Base-by-base conservation (phyloP, 2,888 invertebrate genomes). In the Lumbricus terrestris region DNA sequence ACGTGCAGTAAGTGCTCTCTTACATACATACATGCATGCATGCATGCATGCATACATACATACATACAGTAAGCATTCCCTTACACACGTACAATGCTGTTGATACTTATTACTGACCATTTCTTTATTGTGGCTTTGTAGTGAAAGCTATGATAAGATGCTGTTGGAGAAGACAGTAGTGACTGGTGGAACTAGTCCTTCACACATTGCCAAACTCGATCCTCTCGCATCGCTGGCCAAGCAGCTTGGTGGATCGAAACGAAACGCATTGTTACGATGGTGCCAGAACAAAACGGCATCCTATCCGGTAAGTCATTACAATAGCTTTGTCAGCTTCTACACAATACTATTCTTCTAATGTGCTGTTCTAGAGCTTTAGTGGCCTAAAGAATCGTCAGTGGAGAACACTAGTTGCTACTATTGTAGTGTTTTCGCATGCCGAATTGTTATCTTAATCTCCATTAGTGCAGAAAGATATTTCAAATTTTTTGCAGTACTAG, bases 221-320 rank as follows among this genome's bases (percentile, higher is more conserved):
- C 98, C 98, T 0, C 95, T 98, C 90, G 97, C 97, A 94, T 97
- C 97, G 90, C 95, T 98, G 88, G 97, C 97, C 82, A 98, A 98
- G 95, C 98, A 98, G 93, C 94, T 94, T 93, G 98, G 98, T 18
- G 98, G 98, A 35, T 98, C 98, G 0, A 98, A 98, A 94, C 96
- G 98, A 5, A 98, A 98, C 95, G 98, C 98, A 2, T 95, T 98
- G 91, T 96, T 98, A 40, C 98, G 98, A 95, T 98, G 98, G 98
- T 98, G 98, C 95, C 98, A 98, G 95, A 97, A 97, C 94, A 98
- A 97, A 95, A 97, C 98, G 0, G 95, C 97, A 37, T 97, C 97
- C 35, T 98, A 98, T 95, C 94, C 93, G 93, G 95, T 95, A 92
- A 93, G 93, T 23, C 35, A 35, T 13, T 20, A 29, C 15, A 15